Conservation (phyloP, 2,113 vertebrate species). For the Paraplagusia blochii region DNA sequence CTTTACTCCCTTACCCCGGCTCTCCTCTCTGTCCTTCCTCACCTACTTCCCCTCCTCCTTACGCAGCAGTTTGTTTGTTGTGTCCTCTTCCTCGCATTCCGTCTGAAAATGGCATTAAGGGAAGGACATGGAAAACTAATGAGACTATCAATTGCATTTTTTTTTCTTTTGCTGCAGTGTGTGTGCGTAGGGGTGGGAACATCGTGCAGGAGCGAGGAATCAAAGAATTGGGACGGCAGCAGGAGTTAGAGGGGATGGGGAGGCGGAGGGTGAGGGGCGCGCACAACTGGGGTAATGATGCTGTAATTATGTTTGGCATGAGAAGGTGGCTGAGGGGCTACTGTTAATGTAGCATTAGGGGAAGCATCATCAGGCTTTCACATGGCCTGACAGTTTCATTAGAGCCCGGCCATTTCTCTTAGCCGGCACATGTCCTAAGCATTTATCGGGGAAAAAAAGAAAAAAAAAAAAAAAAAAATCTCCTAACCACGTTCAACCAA, state of each 20-base stretch:
- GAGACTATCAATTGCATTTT: constrained; percentile 43
- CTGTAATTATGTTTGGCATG: constrained; percentile 72
- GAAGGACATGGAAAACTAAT: constrained; percentile 54
- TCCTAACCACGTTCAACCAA: neutral
- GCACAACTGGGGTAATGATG: constrained; percentile 60
- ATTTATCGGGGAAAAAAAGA: constrained; percentile 65
- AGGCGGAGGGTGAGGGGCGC: constrained; percentile 7
- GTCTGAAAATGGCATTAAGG: constrained; percentile 37
- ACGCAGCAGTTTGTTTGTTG: constrained; percentile 48
- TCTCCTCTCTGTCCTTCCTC: neutral
- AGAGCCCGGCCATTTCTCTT: constrained; percentile 50
- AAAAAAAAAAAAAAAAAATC: constrained; percentile 58
- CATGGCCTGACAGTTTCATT: constrained; percentile 72
- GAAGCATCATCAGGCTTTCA: constrained; percentile 63
- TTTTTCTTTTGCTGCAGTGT: constrained; percentile 2
- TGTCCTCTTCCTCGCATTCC: constrained; percentile 30
- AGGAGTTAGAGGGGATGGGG: neutral
- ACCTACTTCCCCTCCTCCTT: constrained; percentile 15
- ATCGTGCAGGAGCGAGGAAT: neutral
- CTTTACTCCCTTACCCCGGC: neutral
- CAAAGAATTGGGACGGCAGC: constrained; percentile 23
- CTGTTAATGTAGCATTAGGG: constrained; percentile 58
- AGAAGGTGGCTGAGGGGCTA: constrained; percentile 53
- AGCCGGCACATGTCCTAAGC: constrained; percentile 57
- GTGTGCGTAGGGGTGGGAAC: constrained; percentile 17